Conservation (phyloP, 2,797 vertebrate species). For the Synaphobranchus kaupii region DNA sequence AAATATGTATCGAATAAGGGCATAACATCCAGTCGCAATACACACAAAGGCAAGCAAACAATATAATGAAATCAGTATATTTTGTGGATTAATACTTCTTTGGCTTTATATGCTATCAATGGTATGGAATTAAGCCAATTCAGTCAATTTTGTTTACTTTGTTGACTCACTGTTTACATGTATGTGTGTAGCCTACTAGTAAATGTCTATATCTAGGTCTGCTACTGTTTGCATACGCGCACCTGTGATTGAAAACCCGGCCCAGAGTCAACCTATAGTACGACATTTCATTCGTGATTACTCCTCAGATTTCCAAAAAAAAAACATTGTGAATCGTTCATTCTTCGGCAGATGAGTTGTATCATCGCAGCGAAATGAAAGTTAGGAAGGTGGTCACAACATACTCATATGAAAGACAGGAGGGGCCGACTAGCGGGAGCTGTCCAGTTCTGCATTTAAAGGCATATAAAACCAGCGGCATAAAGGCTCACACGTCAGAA, state of each 20-base stretch:
- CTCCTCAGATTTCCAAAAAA: not conserved
- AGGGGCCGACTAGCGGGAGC: not conserved
- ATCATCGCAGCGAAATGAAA: not conserved
- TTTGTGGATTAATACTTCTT: not conserved
- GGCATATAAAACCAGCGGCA: not conserved
- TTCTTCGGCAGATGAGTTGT: too few relatives aligned
- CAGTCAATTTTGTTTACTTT: too few relatives aligned
- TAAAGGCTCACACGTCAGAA: not conserved
- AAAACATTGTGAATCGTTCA: not conserved
- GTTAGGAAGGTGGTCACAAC: not conserved
- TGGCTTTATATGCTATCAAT: too few relatives aligned
- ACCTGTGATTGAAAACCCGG: too few relatives aligned
- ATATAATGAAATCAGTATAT: not conserved
- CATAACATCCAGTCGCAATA: not conserved
- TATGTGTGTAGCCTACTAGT: too few relatives aligned
- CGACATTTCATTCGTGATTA: not conserved
- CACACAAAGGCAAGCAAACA: not conserved
- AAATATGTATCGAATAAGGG: not conserved
- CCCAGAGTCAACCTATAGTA: not conserved
- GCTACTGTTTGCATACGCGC: too few relatives aligned
- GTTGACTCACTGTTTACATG: too few relatives aligned
- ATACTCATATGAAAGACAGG: not conserved
- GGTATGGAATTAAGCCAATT: too few relatives aligned
- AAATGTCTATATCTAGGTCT: too few relatives aligned
- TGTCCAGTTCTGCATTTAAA: slow-evolving; percentile 29